phyloP scores from a whole-genome alignment of 2,113 vertebrate genomes.

The Dipodomys stephensi region DNA sequence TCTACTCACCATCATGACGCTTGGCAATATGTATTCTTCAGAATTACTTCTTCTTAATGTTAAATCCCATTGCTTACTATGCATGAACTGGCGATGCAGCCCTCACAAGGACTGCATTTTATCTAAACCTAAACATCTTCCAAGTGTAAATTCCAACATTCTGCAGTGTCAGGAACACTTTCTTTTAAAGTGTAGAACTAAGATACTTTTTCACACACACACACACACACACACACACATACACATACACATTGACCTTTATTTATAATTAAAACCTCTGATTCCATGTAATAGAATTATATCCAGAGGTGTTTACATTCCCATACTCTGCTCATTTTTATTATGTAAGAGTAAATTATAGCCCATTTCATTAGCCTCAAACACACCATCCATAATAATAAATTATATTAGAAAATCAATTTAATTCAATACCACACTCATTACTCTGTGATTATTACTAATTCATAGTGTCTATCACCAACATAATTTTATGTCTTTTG shows the following conservation, averaged over 20 bases:
- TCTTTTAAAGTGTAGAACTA: not conserved
- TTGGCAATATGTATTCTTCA: not conserved
- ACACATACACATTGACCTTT: not conserved
- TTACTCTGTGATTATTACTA: not conserved
- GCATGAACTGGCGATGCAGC: not conserved
- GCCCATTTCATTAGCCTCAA: conserved; percentile 1
- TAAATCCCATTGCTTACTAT: not conserved
- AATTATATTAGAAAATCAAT: conserved; percentile 1
- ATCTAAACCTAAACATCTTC: not conserved
- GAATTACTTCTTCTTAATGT: not conserved
- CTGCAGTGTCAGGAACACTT: not conserved
- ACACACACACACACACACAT: not conserved
- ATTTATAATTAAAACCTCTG: conserved; percentile 17
- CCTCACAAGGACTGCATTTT: not conserved
- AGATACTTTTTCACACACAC: not conserved
- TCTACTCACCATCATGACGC: not conserved
- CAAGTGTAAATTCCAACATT: not conserved
- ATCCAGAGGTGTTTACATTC: not conserved
- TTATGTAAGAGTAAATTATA: not conserved
- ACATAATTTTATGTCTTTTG: not conserved
- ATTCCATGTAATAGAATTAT: not conserved
- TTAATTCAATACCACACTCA: not conserved
- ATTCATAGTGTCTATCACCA: not conserved
- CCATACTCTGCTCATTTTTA: not conserved
- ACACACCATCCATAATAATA: not conserved